Evolutionary conservation across 2,888 invertebrate genomes (phyloP).

Genomic region (Lacanobia oleracea): DNA sequence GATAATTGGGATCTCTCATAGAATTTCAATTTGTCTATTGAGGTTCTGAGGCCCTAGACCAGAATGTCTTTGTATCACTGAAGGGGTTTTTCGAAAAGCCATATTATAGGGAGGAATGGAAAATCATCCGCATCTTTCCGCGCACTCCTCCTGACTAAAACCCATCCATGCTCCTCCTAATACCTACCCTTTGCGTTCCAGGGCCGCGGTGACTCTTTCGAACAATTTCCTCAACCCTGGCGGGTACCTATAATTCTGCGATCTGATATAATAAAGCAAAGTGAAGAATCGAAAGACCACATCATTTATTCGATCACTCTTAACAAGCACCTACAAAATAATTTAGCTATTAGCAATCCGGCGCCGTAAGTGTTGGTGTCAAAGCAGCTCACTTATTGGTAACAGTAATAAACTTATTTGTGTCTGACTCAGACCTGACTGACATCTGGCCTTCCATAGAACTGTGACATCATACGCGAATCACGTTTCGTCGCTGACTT

Average conservation of each 20-base stretch:
- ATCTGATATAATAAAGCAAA: not conserved
- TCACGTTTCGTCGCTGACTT: constrained; percentile 52
- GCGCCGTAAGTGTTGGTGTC: constrained; percentile 58
- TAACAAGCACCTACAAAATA: constrained; percentile 2
- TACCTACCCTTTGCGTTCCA: too few species aligned
- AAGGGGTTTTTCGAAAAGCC: too few species aligned
- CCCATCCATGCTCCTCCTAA: too few species aligned
- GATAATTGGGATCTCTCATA: too few species aligned
- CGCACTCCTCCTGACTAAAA: too few species aligned
- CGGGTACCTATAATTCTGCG: not conserved
- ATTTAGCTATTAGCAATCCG: constrained; percentile 40
- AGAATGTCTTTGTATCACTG: too few species aligned
- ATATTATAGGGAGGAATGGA: too few species aligned
- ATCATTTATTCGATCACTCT: not conserved
- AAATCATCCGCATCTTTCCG: too few species aligned
- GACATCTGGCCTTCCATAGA: constrained; percentile 77
- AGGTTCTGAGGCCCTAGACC: too few species aligned
- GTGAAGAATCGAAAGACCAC: not conserved
- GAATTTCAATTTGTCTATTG: too few species aligned
- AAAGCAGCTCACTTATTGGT: constrained; percentile 66
- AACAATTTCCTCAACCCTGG: too few species aligned
- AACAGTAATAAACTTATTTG: constrained; percentile 65
- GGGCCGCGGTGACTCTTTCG: too few species aligned
- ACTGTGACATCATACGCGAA: constrained; percentile 73
- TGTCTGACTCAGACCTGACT: constrained; percentile 70